Evolutionary conservation across 1,140 invertebrate genomes (phyloP), one percentile per base, ranked within the genome.

Genomic region (Aphaenogaster ashmeadi): DNA sequence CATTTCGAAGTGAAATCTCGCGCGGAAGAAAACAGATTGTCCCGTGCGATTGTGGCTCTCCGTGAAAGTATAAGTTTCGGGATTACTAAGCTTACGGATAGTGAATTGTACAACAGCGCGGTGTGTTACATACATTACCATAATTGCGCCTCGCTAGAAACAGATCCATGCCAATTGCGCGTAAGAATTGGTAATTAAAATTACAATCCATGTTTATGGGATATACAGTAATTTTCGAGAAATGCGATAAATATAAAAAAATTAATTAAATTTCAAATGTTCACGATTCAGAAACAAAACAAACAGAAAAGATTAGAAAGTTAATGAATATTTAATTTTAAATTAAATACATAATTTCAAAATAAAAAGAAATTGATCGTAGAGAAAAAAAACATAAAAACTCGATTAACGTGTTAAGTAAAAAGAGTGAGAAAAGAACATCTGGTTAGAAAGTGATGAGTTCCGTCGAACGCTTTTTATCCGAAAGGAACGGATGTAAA

Each of bases 21-120:
- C 58, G 41, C 36, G 21, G 60, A 75, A 87, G 15, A 66, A 85
- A 75, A 87, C 44, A 74, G 60, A 85, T 85, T 56, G 60, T 75
- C 52, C 18, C 27, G 36, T 6, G 18, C 67, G 41, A 87, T 84
- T 84, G 67, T 74, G 13, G 47, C 69, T 56, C n/a, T 84, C 18
- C n/a, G 71, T 84, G 67, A 87, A 84, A 87, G 86, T 85, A 27
- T 27, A 85, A 87, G 60, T 84, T 87, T 87, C 50, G 56, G 67
- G 47, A 62, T 84, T 84, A 74, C 52, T 27, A 71, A 64, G 56
- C 52, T 87, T 52, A 11, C 64, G 64, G 8, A 54, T 36, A 81
- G 44, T 18, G 33, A 81, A 80, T 50, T 11, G 44, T 41, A 80
- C 18, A 52, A 33, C 56, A 44, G 21, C 62, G 36, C 62, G 36